These are phyloP conservation scores for Polydrusus pterygomalis DNA, from an alignment of 2,888 invertebrate genomes.

Conservation along the genomic window DNA sequence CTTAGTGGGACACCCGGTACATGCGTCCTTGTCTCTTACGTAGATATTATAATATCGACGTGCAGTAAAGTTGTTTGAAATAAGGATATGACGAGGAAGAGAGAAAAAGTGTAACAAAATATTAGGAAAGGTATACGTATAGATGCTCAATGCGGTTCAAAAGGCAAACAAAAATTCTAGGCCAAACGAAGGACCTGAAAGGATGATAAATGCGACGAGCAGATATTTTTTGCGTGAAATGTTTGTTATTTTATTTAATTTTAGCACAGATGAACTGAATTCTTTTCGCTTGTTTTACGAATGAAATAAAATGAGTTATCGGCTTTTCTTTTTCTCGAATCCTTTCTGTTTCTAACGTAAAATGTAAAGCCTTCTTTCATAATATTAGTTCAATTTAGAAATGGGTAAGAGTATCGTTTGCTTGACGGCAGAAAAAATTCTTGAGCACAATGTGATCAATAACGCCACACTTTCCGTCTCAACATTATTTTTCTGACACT, in stretches of 20 bases:
- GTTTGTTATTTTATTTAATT: slow-evolving; percentile 15
- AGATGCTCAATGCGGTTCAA: not conserved
- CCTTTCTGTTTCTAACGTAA: not conserved
- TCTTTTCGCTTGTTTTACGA: slow-evolving; percentile 1
- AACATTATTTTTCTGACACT: not conserved
- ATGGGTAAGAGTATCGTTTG: not conserved
- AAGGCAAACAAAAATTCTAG: not conserved
- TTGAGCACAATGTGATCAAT: not conserved
- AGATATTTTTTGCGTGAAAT: slow-evolving; percentile 9
- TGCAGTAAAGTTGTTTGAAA: too few relatives aligned
- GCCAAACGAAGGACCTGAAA: not conserved
- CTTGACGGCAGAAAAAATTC: not conserved
- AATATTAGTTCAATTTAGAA: slow-evolving; percentile 6
- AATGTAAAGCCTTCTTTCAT: not conserved
- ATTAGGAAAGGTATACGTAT: not conserved
- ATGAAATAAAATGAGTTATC: slow-evolving; percentile 3
- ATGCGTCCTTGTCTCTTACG: too few relatives aligned
- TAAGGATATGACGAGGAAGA: too few relatives aligned
- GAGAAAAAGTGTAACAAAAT: not conserved
- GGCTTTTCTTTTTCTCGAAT: not conserved
- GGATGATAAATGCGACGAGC: slow-evolving; percentile 9
- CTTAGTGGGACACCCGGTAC: too few relatives aligned
- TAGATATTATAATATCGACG: too few relatives aligned
- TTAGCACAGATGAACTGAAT: not conserved
- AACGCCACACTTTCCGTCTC: not conserved